Conservation (phyloP, 2,797 vertebrate species). For the Acanthopagrus latus region DNA sequence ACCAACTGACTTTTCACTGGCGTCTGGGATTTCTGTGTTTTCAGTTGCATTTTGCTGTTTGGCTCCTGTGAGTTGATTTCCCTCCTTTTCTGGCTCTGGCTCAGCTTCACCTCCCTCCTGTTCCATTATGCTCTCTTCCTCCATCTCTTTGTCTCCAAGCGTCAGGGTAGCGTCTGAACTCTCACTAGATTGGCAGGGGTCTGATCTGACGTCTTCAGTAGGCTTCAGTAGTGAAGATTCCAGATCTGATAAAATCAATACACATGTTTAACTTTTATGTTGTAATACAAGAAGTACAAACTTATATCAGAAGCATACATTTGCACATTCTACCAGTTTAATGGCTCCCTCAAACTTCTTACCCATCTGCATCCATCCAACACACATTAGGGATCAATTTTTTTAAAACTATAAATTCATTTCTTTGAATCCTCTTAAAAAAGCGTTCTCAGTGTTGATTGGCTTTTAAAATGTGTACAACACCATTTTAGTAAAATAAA, state of each 20-base stretch:
- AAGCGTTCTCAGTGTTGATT: background rate
- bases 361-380: background rate
- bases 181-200: conserved; percentile 72
- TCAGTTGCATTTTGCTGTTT: conserved; percentile 74
- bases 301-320: conserved; percentile 13
- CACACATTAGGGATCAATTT: background rate
- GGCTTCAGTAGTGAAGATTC: conserved; percentile 71
- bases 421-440: background rate
- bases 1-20: conserved; percentile 71
- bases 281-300: background rate
- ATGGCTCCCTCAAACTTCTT: background rate
- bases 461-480: background rate
- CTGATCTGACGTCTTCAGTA: conserved; percentile 72
- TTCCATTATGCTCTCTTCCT: conserved; percentile 78
- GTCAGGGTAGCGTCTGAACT: conserved; percentile 69
- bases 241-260: conserved; percentile 73
- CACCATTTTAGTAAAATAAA: background rate
- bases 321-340: background rate
- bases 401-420: background rate
- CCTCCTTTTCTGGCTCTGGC: conserved; percentile 76
- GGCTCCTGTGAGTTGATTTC: conserved; percentile 64
- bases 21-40: conserved; percentile 71
- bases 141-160: conserved; percentile 74
- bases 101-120: conserved; percentile 73
- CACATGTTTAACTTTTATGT: conserved; percentile 21